Percentiles rank a stretch among this genome's conserved stretches.
These are phyloP conservation scores for Lasioglossum oenotherae DNA, from an alignment of 2,888 invertebrate genomes.

Conservation along the genomic window DNA sequence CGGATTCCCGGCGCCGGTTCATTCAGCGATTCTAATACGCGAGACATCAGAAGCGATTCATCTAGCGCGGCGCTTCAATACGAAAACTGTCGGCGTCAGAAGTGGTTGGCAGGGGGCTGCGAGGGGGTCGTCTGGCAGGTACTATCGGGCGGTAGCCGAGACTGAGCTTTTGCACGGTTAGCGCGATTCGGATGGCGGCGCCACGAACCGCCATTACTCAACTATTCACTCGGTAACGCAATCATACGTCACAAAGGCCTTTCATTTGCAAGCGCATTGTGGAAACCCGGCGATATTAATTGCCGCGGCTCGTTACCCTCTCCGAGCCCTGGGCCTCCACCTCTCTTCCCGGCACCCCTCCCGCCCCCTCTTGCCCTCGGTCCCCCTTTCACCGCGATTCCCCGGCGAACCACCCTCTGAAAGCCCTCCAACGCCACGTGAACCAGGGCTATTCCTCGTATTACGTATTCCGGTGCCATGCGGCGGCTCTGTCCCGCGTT, in stretches of 20 bases:
- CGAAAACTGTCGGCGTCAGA: slow-evolving; percentile 59
- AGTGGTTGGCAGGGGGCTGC: slow-evolving; percentile 22
- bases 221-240: slow-evolving; percentile 84
- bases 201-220: slow-evolving; percentile 83
- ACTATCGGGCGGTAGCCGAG: slow-evolving; percentile 69
- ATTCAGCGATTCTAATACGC: slow-evolving; percentile 23
- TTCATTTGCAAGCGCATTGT: slow-evolving; percentile 85
- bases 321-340: slow-evolving; percentile 60
- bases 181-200: slow-evolving; percentile 78
- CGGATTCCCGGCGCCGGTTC: not conserved
- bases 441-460: slow-evolving; percentile 75
- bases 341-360: slow-evolving; percentile 13
- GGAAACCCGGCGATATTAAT: slow-evolving; percentile 84
- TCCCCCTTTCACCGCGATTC: slow-evolving; percentile 10
- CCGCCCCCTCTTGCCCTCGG: slow-evolving; percentile 1
- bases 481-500: slow-evolving; percentile 76
- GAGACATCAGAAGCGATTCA: slow-evolving; percentile 41
- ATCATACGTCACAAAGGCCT: slow-evolving; percentile 85
- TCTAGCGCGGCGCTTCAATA: slow-evolving; percentile 45
- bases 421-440: slow-evolving; percentile 55
- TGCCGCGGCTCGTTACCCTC: slow-evolving; percentile 84
- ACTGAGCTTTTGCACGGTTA: slow-evolving; percentile 74
- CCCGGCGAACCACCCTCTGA: slow-evolving; percentile 47
- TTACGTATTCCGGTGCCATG: slow-evolving; percentile 83
- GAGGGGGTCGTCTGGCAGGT: slow-evolving; percentile 65